Conservation (phyloP, 2,113 vertebrate genomes). For the Cairina moschata region DNA sequence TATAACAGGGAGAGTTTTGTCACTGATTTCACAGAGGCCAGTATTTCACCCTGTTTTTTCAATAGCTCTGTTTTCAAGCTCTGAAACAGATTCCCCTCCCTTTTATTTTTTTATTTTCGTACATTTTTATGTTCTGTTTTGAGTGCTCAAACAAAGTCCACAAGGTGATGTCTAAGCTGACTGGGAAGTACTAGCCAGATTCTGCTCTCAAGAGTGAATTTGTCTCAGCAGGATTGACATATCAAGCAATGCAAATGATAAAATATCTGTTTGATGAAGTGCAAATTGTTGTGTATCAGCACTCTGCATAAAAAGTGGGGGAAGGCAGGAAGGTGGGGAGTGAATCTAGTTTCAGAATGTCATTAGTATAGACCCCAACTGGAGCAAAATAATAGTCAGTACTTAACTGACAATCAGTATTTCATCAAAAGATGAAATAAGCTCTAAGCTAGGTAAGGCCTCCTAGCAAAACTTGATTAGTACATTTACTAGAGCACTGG, state of each 20-base stretch:
- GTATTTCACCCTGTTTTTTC: not conserved
- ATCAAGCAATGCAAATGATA: not conserved
- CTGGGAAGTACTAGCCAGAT: not conserved
- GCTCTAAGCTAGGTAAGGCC: not conserved
- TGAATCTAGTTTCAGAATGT: not conserved
- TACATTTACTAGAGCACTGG: not conserved
- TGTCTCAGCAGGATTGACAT: not conserved
- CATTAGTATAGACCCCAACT: not conserved
- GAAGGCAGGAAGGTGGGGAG: not conserved
- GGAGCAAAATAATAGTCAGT: not conserved
- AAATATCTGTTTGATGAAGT: not conserved
- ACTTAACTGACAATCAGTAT: not conserved
- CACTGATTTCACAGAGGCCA: not conserved
- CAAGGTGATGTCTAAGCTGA: not conserved
- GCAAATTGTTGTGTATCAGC: not conserved
- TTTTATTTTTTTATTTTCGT: not conserved
- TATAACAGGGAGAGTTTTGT: not conserved
- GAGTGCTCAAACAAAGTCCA: not conserved
- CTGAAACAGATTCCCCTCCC: not conserved
- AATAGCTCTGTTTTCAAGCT: not conserved
- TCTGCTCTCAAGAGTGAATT: not conserved
- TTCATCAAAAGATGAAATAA: not conserved
- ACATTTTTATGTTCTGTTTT: not conserved
- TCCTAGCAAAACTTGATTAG: accelerated
- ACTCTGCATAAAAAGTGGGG: accelerated